These are phyloP conservation scores for Xestobium rufovillosum DNA, from an alignment of 2,888 invertebrate species.

Conservation along the genomic window DNA sequence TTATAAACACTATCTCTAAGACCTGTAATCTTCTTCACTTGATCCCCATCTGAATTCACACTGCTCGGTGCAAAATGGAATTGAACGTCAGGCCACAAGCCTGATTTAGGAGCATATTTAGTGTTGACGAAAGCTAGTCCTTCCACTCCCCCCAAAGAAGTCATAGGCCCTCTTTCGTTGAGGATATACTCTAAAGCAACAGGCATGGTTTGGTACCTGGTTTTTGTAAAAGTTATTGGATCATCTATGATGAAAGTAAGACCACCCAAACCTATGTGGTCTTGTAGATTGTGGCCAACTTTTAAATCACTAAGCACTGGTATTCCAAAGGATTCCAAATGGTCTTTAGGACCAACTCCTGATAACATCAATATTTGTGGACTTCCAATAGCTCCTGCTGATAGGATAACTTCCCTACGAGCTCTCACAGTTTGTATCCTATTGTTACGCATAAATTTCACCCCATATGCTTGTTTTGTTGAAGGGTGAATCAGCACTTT, in stretches of 20 bases:
- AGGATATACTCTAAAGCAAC: conserved; percentile 76
- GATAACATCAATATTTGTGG: conserved; percentile 89
- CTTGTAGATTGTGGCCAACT: conserved; percentile 79
- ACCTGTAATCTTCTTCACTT: conserved; percentile 65
- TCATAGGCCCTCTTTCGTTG: conserved; percentile 76
- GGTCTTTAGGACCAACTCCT: conserved; percentile 76
- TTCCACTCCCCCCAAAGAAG: conserved; percentile 73
- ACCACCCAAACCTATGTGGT: conserved; percentile 81
- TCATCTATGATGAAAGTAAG: conserved; percentile 76
- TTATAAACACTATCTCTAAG: conserved; percentile 74
- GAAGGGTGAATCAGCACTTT: conserved; percentile 61
- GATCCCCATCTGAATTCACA: conserved; percentile 75
- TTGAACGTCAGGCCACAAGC: conserved; percentile 78
- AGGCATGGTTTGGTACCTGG: conserved; percentile 67
- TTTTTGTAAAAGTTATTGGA: conserved; percentile 69
- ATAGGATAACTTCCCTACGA: conserved; percentile 72
- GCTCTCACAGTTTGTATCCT: conserved; percentile 60
- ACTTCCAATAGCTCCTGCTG: conserved; percentile 80
- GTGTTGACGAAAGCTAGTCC: conserved; percentile 83
- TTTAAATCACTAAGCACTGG: conserved; percentile 67
- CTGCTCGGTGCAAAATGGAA: conserved; percentile 83
- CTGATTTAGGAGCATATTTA: conserved; percentile 70
- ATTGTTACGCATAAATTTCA: conserved; percentile 64
- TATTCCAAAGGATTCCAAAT: conserved; percentile 63
- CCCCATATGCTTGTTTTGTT: conserved; percentile 66